A percentile compares a stretch with the other conserved stretches of the same genome.
phyloP scores from a whole-genome alignment of 2,113 vertebrate genomes.

The Vulpes vulpes region DNA sequence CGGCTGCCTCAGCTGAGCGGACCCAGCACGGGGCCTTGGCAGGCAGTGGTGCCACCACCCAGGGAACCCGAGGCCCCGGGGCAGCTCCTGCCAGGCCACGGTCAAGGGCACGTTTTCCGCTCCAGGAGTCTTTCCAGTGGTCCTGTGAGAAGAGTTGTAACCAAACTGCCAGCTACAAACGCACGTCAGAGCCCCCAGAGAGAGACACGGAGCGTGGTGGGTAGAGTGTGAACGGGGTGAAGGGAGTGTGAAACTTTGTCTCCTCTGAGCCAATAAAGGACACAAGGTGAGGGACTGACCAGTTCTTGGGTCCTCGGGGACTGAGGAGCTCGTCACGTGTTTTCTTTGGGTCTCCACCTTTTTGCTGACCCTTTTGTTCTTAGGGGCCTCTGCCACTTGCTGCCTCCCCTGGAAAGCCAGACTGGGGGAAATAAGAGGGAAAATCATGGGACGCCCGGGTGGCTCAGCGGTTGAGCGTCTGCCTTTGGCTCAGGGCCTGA shows the following conservation, averaged over 20 bases:
- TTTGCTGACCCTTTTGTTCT: not conserved
- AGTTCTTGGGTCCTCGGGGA: not conserved
- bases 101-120: not conserved
- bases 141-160: not conserved
- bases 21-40: not conserved
- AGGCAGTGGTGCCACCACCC: not conserved
- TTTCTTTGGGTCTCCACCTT: not conserved
- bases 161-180: not conserved
- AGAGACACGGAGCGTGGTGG: not conserved
- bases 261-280: not conserved
- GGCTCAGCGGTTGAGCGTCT: too few species aligned
- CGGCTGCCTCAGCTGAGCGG: not conserved
- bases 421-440: not conserved
- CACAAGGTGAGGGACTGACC: not conserved
- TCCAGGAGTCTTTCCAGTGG: not conserved
- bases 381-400: not conserved
- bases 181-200: not conserved
- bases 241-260: not conserved
- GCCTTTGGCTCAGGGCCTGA: too few species aligned
- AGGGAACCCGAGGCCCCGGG: not conserved
- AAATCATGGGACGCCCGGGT: not conserved
- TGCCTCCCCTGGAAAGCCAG: slow-evolving; percentile 28
- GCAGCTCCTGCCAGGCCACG: not conserved
- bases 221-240: not conserved
- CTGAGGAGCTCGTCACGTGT: not conserved